A percentile compares a stretch with the other conserved stretches of the same genome.
phyloP scores from a whole-genome alignment of 2,888 invertebrate species.

The Entomobrya proxima region DNA sequence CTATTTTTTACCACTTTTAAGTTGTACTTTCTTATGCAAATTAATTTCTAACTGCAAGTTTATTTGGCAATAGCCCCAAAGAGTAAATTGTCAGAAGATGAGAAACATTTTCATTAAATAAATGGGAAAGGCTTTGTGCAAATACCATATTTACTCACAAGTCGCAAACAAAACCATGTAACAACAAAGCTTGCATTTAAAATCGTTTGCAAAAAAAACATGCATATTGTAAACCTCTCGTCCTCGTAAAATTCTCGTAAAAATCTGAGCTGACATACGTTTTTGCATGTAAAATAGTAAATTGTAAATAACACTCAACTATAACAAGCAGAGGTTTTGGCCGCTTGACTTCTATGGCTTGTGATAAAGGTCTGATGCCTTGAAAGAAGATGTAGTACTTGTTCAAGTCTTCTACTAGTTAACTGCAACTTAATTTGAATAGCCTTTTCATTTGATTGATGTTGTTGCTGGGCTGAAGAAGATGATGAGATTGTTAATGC shows the following conservation, averaged over 20 bases:
- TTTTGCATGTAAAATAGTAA: constrained; percentile 13
- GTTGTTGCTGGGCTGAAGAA: constrained; percentile 18
- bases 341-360: neutral
- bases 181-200: too few relatives aligned
- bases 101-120: neutral
- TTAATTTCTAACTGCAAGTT: constrained; percentile 52
- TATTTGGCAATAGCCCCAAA: constrained; percentile 44
- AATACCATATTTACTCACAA: neutral
- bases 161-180: neutral
- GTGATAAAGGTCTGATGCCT: neutral
- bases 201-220: constrained; percentile 17
- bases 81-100: neutral
- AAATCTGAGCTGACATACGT: neutral
- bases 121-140: neutral
- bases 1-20: neutral
- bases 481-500: neutral
- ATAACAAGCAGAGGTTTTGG: too few relatives aligned
- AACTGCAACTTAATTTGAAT: constrained; percentile 51
- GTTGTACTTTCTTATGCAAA: constrained; percentile 47
- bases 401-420: neutral
- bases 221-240: neutral
- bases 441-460: constrained; percentile 51
- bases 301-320: neutral
- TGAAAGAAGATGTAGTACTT: neutral
- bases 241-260: neutral